Evolutionary conservation across 2,888 invertebrate genomes (phyloP).

Genomic region (Metallyticus violacea): DNA sequence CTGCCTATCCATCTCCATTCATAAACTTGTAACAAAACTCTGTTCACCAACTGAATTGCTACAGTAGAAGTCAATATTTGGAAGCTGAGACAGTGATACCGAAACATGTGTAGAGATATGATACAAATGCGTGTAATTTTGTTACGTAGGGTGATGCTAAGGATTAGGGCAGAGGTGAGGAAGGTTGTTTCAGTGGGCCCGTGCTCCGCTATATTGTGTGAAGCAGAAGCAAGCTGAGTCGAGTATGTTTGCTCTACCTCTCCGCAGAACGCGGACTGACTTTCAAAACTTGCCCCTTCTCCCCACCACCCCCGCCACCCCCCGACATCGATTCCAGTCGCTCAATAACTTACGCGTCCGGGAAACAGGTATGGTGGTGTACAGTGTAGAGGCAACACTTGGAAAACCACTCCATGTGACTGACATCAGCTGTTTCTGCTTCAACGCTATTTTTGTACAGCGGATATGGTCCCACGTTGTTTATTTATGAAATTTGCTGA

Average conservation of each 20-base stretch:
- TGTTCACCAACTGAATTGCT: no score
- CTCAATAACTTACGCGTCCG: constrained; percentile 29
- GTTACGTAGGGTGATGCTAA: no score
- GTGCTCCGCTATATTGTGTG: background rate
- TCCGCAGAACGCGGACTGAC: constrained; percentile 14
- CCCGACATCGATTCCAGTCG: background rate
- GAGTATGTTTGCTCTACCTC: constrained; percentile 3
- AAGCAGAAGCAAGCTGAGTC: background rate
- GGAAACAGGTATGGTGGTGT: background rate
- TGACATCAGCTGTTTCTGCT: background rate
- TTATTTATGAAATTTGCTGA: no score
- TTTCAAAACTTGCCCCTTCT: constrained; percentile 1
- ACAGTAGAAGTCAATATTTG: no score
- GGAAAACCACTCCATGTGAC: background rate
- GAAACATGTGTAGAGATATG: no score
- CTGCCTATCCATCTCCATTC: no score
- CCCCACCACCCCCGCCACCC: background rate
- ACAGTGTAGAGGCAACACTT: background rate
- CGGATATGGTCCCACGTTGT: no score
- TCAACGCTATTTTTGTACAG: background rate
- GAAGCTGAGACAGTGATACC: no score
- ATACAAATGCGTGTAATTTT: no score
- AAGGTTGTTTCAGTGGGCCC: background rate
- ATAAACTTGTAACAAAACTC: no score
- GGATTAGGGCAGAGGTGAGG: background rate